phyloP scores from a whole-genome alignment of 2,888 invertebrate species.

The Acleris literana region DNA sequence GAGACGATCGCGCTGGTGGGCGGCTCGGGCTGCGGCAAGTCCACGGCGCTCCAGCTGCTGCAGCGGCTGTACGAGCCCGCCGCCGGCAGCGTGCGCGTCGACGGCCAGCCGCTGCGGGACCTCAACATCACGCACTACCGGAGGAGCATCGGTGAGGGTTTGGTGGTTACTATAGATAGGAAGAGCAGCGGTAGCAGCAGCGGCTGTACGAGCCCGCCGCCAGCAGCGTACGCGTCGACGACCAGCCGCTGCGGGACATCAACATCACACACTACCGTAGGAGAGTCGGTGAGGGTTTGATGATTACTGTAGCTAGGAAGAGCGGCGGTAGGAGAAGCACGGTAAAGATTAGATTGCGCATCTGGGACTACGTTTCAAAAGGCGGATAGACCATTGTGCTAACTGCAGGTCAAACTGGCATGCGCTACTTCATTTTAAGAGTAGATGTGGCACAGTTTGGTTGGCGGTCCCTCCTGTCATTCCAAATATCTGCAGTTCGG shows the following conservation, averaged over 20 bases:
- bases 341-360: too few species aligned
- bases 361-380: too few species aligned
- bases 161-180: neutral
- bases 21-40: constrained; percentile 91
- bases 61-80: constrained; percentile 89
- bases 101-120: constrained; percentile 84
- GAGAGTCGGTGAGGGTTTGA: constrained; percentile 60
- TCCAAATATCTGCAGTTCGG: too few species aligned
- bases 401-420: too few species aligned
- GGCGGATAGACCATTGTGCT: too few species aligned
- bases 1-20: constrained; percentile 90
- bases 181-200: constrained; percentile 59
- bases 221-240: constrained; percentile 85
- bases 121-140: constrained; percentile 83
- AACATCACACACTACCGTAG: constrained; percentile 80
- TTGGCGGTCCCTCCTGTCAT: too few species aligned
- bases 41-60: constrained; percentile 89
- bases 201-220: constrained; percentile 87
- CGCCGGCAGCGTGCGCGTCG: constrained; percentile 83
- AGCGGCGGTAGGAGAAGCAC: too few species aligned
- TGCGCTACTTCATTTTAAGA: too few species aligned
- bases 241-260: constrained; percentile 83
- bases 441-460: too few species aligned
- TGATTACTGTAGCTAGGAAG: neutral
- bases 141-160: constrained; percentile 62